Percentiles rank a stretch among this genome's conserved stretches.
phyloP scores from a whole-genome alignment of 2,113 vertebrate genomes.

The Laticauda laticaudata region DNA sequence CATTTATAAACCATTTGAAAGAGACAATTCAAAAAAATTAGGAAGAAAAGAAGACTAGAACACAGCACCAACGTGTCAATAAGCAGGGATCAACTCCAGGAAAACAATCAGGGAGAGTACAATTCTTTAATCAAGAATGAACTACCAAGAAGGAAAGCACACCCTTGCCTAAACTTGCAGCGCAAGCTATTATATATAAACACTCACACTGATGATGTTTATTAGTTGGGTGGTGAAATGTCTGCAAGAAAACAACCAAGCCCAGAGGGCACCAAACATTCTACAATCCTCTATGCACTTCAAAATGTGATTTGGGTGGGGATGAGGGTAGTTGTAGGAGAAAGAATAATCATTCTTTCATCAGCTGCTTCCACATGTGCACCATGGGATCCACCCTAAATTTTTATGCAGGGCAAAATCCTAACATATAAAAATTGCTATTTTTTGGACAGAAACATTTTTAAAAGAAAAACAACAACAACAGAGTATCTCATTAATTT shows the following conservation, averaged over 20 bases:
- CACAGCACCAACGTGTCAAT: not conserved
- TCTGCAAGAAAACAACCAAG: not conserved
- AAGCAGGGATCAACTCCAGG: not conserved
- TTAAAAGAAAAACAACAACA: not conserved
- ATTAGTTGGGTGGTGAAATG: not conserved
- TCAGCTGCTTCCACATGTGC: not conserved
- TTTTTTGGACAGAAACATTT: not conserved
- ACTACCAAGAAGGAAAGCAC: not conserved
- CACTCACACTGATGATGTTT: not conserved
- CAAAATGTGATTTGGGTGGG: not conserved
- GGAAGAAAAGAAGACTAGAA: not conserved
- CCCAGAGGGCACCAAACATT: not conserved
- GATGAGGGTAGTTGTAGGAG: not conserved
- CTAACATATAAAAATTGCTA: not conserved
- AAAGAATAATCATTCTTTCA: not conserved
- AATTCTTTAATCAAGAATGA: not conserved
- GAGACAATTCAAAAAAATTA: not conserved
- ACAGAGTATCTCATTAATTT: not conserved
- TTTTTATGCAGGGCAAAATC: not conserved
- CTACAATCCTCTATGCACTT: not conserved
- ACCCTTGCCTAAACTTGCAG: not conserved
- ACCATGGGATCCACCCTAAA: not conserved
- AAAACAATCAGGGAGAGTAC: not conserved
- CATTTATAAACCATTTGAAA: not conserved
- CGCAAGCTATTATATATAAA: not conserved